These are phyloP conservation scores for Standfussiana lucernea DNA, from an alignment of 2,888 invertebrate species.

Conservation along the genomic window DNA sequence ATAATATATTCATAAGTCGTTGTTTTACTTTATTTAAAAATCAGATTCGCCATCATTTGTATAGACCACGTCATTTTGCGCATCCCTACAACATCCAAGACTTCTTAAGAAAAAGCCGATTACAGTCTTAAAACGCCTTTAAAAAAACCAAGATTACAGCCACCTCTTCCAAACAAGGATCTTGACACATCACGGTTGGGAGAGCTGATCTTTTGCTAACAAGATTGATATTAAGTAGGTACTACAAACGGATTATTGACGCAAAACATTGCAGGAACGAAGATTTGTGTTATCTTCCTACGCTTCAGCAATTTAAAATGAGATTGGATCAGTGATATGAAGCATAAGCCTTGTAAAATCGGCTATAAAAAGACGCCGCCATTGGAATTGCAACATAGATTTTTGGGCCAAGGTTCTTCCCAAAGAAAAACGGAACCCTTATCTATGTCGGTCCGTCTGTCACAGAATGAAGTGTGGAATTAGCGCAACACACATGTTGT, in stretches of 20 bases:
- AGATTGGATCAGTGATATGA: constrained; percentile 20
- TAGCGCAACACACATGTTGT: not conserved
- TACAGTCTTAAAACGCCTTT: not conserved
- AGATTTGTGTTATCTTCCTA: constrained; percentile 27
- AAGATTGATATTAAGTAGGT: constrained; percentile 41
- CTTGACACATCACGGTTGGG: constrained; percentile 21
- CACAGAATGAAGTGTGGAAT: not conserved
- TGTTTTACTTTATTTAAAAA: not conserved
- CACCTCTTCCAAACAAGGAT: not conserved
- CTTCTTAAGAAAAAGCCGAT: constrained; percentile 35
- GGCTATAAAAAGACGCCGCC: constrained; percentile 12
- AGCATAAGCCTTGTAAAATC: constrained; percentile 15
- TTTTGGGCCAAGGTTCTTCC: not conserved
- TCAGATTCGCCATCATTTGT: not conserved
- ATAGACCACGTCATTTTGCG: not conserved
- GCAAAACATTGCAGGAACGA: constrained; percentile 17
- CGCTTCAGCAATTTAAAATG: constrained; percentile 28
- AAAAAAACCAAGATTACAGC: constrained; percentile 24
- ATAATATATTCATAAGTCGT: not conserved
- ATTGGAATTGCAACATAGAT: not conserved
- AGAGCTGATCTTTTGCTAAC: constrained; percentile 28
- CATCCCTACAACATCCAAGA: not conserved
- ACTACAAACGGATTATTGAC: constrained; percentile 43
- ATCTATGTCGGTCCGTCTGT: not conserved
- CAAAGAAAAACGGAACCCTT: not conserved